Evolutionary conservation across 2,113 vertebrate genomes (phyloP), one percentile per base, ranked within the genome.

Genomic region (Oreotrochilus melanogaster): DNA sequence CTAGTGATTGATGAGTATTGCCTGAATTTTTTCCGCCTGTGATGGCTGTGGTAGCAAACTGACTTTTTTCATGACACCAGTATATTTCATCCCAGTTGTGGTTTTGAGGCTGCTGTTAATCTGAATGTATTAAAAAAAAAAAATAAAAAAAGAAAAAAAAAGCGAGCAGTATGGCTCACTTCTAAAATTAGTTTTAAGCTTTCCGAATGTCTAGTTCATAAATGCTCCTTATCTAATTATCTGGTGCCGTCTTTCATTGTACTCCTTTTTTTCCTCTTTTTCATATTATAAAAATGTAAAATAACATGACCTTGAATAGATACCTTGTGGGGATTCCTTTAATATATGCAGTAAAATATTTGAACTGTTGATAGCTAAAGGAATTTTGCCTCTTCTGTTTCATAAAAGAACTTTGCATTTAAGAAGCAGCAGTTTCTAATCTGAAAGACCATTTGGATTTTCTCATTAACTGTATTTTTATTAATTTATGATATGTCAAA

Each of bases 401-500:
- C 33, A 18, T 78, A 80, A 57, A 54, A 78, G 81, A 87, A 47
- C 31, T 83, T 79, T 96, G 35, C 69, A 56, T 42, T 93, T 72
- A 48, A 93, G 93, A 92, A 88, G 74, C 43, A 75, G 25, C 7
- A 45, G 50, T 48, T 94, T n/a, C 93, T 93, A 90, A 18, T 86
- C 72, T 93, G 86, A 94, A 81, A 42, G 39, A 87, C 51, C 18
- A 64, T 90, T 96, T 87, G 39, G 73, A 42, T 84, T 53, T 92
- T 79, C 73, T 69, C 62, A 56, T 81, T 64, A 57, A 80, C n/a
- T 89, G 47, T 65, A 43, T 37, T 94, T 73, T 92, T 96, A 95
- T 95, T 96, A 96, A 97, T 87, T 76, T 73, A 82, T 91, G 82
- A 43, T 82, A 47, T 86, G 88, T 96, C 88, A 95, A 93, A 89